phyloP scores from a whole-genome alignment of 2,888 invertebrate genomes.

The Idaea aversata region DNA sequence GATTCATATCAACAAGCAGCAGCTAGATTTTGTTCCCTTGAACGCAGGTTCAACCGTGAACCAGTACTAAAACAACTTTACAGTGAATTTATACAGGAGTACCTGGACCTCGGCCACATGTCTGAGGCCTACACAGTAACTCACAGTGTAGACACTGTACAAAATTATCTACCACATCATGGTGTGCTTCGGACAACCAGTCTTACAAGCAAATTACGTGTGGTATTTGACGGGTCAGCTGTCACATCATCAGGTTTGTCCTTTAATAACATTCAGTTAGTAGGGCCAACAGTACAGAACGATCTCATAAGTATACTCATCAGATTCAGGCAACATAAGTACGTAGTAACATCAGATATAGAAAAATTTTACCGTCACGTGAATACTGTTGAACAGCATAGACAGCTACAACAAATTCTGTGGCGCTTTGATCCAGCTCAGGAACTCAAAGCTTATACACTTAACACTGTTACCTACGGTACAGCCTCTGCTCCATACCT shows the following conservation, averaged over 20 bases:
- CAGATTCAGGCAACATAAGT: conserved; percentile 12
- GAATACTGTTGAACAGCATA: not conserved
- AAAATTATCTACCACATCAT: conserved; percentile 17
- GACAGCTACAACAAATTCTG: conserved; percentile 3
- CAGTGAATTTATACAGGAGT: conserved; percentile 14
- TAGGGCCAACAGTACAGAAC: conserved; percentile 13
- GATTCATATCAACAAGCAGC: conserved; percentile 13
- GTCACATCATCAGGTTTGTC: conserved; percentile 8
- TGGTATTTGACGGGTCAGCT: conserved; percentile 11
- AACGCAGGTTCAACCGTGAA: conserved; percentile 14
- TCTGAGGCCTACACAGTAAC: not conserved
- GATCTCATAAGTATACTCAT: conserved; percentile 15
- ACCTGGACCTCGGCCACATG: conserved; percentile 15
- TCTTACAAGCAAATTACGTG: conserved; percentile 13
- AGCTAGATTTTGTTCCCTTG: conserved; percentile 16
- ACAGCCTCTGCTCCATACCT: no score
- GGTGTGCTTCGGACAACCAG: conserved; percentile 12
- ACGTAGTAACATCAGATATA: conserved; percentile 7
- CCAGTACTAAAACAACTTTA: conserved; percentile 11
- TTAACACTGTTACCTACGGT: no score
- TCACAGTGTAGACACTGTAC: not conserved
- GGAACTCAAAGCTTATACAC: no score
- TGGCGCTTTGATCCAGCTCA: no score
- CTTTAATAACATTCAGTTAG: conserved; percentile 13
- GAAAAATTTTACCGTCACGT: conserved; percentile 7